Evolutionary conservation across 2,888 invertebrate genomes (phyloP).

Genomic region (Xestia sexstrigata): DNA sequence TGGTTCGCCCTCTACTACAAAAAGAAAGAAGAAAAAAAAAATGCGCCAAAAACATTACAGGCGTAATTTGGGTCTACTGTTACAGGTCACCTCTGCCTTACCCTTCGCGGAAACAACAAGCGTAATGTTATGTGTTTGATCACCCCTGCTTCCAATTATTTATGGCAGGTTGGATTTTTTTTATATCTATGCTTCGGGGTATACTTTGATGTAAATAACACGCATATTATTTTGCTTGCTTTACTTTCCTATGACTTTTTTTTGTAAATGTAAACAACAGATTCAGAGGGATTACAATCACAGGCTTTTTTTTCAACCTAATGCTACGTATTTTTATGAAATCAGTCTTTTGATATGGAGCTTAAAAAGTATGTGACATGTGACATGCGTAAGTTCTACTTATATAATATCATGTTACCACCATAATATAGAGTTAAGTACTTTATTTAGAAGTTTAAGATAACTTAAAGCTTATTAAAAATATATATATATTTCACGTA

Average conservation of each 20-base stretch:
- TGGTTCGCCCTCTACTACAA: not conserved
- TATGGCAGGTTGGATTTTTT: not conserved
- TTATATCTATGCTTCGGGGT: not conserved
- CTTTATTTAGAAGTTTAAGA: not conserved
- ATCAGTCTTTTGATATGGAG: not conserved
- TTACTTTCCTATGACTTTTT: not conserved
- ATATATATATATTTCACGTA: constrained; percentile 31
- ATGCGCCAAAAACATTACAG: not conserved
- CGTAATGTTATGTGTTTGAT: not conserved
- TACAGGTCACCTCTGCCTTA: not conserved
- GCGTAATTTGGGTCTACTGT: not conserved
- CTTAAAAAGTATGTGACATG: not conserved
- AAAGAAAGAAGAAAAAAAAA: not conserved
- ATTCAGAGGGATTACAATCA: not conserved
- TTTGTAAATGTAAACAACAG: not conserved
- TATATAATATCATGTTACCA: not conserved
- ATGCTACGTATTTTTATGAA: not conserved
- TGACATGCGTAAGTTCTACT: not conserved
- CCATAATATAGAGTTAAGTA: not conserved
- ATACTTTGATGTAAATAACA: not conserved
- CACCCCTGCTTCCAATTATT: constrained; percentile 5
- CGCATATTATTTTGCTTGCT: not conserved
- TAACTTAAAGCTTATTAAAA: constrained; percentile 25
- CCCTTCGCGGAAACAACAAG: not conserved
- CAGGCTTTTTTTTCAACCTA: not conserved